phyloP scores from a whole-genome alignment of 2,888 invertebrate genomes.

The Exocentrus adspersus region DNA sequence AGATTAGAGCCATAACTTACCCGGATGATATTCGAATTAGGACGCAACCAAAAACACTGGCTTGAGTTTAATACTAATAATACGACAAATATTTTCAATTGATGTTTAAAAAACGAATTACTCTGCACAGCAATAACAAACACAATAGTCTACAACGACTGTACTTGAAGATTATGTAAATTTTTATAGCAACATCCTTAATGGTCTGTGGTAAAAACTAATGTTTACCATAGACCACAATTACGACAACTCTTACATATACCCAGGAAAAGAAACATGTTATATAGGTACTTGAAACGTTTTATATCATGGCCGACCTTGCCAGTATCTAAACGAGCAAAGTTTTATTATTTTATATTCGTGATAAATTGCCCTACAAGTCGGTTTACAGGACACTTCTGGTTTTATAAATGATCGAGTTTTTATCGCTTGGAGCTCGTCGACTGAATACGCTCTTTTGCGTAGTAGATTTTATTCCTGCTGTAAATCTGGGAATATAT shows the following conservation, averaged over 20 bases:
- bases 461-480: neutral
- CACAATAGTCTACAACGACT: no score
- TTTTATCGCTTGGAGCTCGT: constrained; percentile 13
- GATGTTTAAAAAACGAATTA: no score
- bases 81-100: no score
- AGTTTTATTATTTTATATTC: constrained; percentile 37
- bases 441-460: neutral
- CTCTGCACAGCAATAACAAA: no score
- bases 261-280: neutral
- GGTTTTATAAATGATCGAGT: constrained; percentile 31
- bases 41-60: no score
- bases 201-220: neutral
- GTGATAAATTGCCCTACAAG: constrained; percentile 35
- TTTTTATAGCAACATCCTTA: constrained; percentile 7
- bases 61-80: no score
- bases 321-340: constrained; percentile 28
- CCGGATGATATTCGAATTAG: neutral
- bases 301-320: constrained; percentile 12
- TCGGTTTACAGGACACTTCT: constrained; percentile 31
- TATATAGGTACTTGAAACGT: neutral
- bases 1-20: neutral
- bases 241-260: neutral
- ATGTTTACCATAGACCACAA: neutral
- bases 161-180: neutral
- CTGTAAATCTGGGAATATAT: no score